These are phyloP conservation scores for Passerina amoena DNA, from an alignment of 2,113 vertebrate genomes.

Conservation along the genomic window DNA sequence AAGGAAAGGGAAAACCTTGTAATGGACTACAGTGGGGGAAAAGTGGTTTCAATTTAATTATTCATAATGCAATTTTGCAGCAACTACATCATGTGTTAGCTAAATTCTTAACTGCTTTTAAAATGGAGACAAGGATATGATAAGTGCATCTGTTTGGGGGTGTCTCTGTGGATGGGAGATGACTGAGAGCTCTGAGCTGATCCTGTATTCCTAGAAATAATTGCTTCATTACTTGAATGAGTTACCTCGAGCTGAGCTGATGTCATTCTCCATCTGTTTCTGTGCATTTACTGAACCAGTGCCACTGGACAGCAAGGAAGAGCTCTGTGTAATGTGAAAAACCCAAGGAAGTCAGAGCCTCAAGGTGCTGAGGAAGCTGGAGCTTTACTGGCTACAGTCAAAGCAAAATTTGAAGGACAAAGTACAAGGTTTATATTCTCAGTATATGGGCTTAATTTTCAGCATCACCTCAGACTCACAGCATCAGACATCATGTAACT, in stretches of 20 bases:
- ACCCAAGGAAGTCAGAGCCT: neutral
- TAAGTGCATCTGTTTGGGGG: neutral
- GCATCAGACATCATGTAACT: neutral
- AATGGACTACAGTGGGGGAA: neutral
- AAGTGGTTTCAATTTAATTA: slow-evolving; percentile 44
- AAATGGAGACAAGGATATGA: slow-evolving; percentile 30
- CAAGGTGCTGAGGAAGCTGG: neutral
- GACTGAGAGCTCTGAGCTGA: slow-evolving; percentile 5
- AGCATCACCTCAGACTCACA: neutral
- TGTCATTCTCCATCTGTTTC: slow-evolving; percentile 57
- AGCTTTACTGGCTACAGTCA: neutral
- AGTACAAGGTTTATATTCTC: neutral
- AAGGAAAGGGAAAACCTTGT: neutral
- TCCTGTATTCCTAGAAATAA: slow-evolving; percentile 53
- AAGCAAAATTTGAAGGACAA: neutral
- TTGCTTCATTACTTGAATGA: slow-evolving; percentile 66
- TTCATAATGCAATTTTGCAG: slow-evolving; percentile 58
- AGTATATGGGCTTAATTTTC: neutral
- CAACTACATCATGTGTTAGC: slow-evolving; percentile 17
- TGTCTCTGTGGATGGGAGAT: neutral
- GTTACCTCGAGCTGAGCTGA: slow-evolving; percentile 33
- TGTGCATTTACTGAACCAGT: slow-evolving; percentile 53
- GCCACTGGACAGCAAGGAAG: slow-evolving; percentile 19
- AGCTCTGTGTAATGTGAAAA: neutral
- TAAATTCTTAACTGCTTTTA: slow-evolving; percentile 48